Percentiles rank a stretch among this genome's conserved stretches.
Evolutionary conservation across 2,888 invertebrate species (phyloP).

Genomic region (Ctena decussata): DNA sequence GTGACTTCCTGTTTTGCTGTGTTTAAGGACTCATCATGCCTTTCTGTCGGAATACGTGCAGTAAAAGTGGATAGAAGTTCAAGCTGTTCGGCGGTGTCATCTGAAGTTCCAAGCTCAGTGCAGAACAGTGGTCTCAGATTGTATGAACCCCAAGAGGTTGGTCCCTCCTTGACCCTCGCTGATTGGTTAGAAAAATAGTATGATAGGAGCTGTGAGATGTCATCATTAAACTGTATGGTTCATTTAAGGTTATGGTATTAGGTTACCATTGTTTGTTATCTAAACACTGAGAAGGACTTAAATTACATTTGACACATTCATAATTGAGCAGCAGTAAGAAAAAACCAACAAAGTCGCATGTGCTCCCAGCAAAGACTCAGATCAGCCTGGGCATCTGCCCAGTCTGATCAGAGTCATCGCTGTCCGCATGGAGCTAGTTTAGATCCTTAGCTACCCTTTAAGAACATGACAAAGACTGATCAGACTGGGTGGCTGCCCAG

Average conservation of each 20-base stretch:
- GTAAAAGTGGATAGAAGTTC: background rate
- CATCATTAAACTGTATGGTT: background rate
- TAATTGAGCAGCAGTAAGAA: no score
- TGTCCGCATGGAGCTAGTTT: no score
- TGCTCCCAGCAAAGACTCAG: no score
- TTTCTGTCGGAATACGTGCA: background rate
- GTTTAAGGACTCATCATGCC: background rate
- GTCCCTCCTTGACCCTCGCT: background rate
- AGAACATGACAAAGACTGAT: no score
- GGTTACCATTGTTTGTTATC: background rate
- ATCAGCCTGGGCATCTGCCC: no score
- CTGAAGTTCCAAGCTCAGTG: background rate
- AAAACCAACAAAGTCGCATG: no score
- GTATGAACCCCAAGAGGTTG: no score
- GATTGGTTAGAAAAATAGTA: background rate
- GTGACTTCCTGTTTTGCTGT: background rate
- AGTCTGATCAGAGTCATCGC: no score
- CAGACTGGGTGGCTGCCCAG: no score
- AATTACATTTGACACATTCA: slow-evolving; percentile 4
- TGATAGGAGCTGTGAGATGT: background rate
- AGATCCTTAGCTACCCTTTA: no score
- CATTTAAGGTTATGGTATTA: background rate
- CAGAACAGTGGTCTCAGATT: background rate
- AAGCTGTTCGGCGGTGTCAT: background rate
- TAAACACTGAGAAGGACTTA: background rate